phyloP scores from a whole-genome alignment of 2,113 vertebrate genomes.

The Bujurquina vittata region DNA sequence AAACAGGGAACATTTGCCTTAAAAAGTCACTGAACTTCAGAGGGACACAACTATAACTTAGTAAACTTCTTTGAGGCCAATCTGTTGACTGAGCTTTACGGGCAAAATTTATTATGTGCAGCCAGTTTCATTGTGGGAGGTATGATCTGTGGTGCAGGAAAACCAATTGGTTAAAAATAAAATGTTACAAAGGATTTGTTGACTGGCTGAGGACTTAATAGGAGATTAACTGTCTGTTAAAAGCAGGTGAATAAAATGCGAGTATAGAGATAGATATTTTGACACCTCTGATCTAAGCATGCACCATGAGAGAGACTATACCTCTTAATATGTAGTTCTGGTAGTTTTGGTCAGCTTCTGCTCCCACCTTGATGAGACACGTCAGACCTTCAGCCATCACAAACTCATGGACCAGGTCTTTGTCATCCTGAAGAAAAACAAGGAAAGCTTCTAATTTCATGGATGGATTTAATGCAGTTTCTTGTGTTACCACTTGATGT shows the following conservation, averaged over 20 bases:
- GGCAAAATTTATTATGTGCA: background rate
- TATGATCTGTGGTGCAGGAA: too few relatives aligned
- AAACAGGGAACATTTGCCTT: background rate
- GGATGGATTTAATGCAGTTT: background rate
- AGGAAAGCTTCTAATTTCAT: background rate
- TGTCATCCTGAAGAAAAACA: conserved; percentile 88
- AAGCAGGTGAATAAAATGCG: background rate
- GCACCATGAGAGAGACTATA: conserved; percentile 52
- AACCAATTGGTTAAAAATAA: background rate
- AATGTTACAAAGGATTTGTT: background rate
- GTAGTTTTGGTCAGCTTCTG: conserved; percentile 96
- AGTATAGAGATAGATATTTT: background rate
- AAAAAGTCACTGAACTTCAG: background rate
- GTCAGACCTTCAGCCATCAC: conserved; percentile 94
- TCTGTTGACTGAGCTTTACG: background rate
- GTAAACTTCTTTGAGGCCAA: background rate
- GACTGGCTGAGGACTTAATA: too few relatives aligned
- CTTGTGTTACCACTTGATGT: conserved; percentile 44
- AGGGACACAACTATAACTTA: background rate
- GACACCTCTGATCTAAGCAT: background rate
- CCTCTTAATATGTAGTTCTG: conserved; percentile 99
- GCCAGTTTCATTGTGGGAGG: background rate
- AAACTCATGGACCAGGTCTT: conserved; percentile 98
- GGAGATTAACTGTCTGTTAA: too few relatives aligned
- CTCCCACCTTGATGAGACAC: conserved; percentile 96